Evolutionary conservation across 2,113 vertebrate genomes (phyloP).

Genomic region (Hypocryptadius cinnamomeus): DNA sequence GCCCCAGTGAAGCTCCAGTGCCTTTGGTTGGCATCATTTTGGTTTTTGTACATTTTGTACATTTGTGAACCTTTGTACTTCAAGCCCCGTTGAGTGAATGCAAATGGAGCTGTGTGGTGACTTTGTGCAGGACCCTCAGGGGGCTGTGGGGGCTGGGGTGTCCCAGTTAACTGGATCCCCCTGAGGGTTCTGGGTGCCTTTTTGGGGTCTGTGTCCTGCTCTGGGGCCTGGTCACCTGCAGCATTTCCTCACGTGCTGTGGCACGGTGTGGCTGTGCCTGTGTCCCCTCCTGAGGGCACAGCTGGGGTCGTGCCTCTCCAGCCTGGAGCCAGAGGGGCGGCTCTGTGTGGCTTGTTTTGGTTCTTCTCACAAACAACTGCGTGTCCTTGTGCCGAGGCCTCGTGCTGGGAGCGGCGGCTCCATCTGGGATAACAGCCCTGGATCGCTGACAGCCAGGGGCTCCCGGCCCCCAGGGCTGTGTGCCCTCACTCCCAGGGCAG

Average conservation of each 20-base stretch:
- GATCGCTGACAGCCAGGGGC: rapidly evolving
- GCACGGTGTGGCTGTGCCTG: rapidly evolving
- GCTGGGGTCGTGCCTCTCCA: rapidly evolving
- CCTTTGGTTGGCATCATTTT: neutral
- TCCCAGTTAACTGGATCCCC: neutral
- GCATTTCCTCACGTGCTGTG: rapidly evolving
- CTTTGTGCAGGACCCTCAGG: neutral
- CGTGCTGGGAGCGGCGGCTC: neutral
- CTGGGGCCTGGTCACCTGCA: neutral
- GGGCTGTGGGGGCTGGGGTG: neutral
- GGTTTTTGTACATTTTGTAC: neutral
- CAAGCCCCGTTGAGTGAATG: neutral
- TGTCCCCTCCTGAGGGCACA: neutral
- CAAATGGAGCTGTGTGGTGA: neutral
- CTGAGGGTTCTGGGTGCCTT: neutral
- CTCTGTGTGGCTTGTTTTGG: neutral
- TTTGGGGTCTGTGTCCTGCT: neutral
- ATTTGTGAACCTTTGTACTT: neutral
- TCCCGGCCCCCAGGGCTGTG: neutral
- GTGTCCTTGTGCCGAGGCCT: conserved; percentile 32
- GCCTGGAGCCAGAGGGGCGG: neutral
- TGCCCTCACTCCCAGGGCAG: neutral
- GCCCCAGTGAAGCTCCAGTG: rapidly evolving
- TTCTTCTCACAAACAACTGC: neutral
- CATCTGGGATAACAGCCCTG: neutral